These are phyloP conservation scores for Patiria pectinifera DNA, from an alignment of 53 echinoderm and acorn worm genomes.

Conservation along the genomic window DNA sequence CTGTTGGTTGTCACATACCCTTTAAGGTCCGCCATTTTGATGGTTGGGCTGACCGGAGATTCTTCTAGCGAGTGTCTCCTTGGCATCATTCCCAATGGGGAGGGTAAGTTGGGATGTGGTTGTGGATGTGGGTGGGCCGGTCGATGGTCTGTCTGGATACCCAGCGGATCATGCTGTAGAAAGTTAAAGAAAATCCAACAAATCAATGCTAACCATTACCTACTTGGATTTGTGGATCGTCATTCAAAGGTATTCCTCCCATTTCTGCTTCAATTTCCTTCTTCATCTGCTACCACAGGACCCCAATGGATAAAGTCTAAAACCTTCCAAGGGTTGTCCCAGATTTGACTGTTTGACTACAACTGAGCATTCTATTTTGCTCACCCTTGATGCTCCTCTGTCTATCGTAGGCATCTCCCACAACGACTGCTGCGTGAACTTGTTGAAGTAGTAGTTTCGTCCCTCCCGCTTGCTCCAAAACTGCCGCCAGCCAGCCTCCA, in stretches of 20 bases:
- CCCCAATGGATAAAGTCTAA: too few species aligned
- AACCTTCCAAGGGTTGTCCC: too few species aligned
- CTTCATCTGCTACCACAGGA: too few species aligned
- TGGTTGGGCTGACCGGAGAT: slow-evolving; percentile 88
- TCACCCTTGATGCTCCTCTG: slow-evolving; percentile 83
- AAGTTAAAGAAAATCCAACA: not conserved
- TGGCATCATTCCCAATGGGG: slow-evolving; percentile 57
- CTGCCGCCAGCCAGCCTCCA: slow-evolving; percentile 92
- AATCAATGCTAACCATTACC: too few species aligned
- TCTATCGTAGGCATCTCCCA: slow-evolving; percentile 96
- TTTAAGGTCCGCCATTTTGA: slow-evolving; percentile 74
- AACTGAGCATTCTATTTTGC: slow-evolving; percentile 16
- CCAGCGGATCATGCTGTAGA: slow-evolving; percentile 91
- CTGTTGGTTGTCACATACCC: slow-evolving; percentile 64
- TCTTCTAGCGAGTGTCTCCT: slow-evolving; percentile 78
- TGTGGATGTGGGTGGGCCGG: slow-evolving; percentile 47
- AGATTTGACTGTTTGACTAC: not conserved
- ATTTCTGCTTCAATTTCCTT: too few species aligned
- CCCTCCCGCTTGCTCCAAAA: slow-evolving; percentile 97
- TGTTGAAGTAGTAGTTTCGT: slow-evolving; percentile 95
- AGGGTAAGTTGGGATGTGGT: not conserved
- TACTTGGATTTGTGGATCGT: too few species aligned
- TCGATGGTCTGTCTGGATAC: slow-evolving; percentile 80
- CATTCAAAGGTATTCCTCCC: too few species aligned
- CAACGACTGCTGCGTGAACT: slow-evolving; percentile 87